phyloP scores from a whole-genome alignment of 1,140 invertebrate genomes.

The Drosophila melanogaster region Release_6_plus_ISO1_MT NC_004354.4:21134501-21135000 shows the following conservation, averaged over 20 bases:
- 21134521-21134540: slow-evolving; percentile 88
- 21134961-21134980: slow-evolving; percentile 84
- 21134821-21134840: background rate
- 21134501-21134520: slow-evolving; percentile 88
- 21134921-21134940: slow-evolving; percentile 33
- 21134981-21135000: slow-evolving; percentile 88
- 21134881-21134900: slow-evolving; percentile 42
- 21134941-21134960: slow-evolving; percentile 17
- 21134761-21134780: background rate
- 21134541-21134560: slow-evolving; percentile 88
- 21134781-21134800: background rate
- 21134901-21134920: slow-evolving; percentile 66
- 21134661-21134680: slow-evolving; percentile 41
- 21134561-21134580: slow-evolving; percentile 73
- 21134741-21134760: background rate
- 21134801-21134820: background rate
- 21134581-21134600: slow-evolving; percentile 29
- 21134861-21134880: slow-evolving; percentile 30
- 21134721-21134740: background rate
- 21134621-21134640: slow-evolving; percentile 29
- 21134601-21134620: background rate
- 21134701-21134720: slow-evolving; percentile 11
- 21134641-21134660: slow-evolving; percentile 32
- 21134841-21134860: slow-evolving; percentile 4
- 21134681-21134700: slow-evolving; percentile 43